A percentile compares a stretch with the other conserved stretches of the same genome.
Conservation (phyloP, 2,888 invertebrate genomes). For the Ectobius pallidus region DNA sequence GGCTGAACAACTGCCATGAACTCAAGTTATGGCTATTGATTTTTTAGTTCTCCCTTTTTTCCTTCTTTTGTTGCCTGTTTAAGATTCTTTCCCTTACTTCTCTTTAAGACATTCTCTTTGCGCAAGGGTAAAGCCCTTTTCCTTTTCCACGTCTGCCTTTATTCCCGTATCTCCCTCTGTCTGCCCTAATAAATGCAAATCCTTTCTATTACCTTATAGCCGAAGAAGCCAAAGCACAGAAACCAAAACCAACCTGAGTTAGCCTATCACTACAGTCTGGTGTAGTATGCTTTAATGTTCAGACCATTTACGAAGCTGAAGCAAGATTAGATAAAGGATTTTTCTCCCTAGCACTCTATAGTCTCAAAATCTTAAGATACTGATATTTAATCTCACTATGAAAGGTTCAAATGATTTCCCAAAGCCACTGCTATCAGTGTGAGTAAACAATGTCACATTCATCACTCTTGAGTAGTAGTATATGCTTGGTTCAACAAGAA, state of each 20-base stretch:
- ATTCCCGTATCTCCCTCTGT: background rate
- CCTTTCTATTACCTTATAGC: constrained; percentile 30
- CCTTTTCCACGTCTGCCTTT: constrained; percentile 4
- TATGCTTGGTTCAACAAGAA: no score
- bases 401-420: no score
- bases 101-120: background rate
- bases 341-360: no score
- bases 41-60: constrained; percentile 29
- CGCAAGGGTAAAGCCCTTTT: constrained; percentile 5
- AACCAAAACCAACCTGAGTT: background rate
- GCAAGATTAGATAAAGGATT: no score
- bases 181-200: constrained; percentile 40
- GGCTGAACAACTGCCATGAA: background rate
- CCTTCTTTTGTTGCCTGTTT: constrained; percentile 18
- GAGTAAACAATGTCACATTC: no score
- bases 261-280: background rate
- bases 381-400: no score
- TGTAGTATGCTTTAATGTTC: no score
- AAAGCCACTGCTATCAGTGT: no score
- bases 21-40: constrained; percentile 37
- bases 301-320: no score
- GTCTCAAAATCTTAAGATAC: no score
- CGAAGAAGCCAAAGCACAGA: background rate
- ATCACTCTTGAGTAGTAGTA: no score
- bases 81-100: constrained; percentile 5